Percentiles rank a stretch among this genome's conserved stretches.
Evolutionary conservation across 92 coral and sea anemone genomes (phyloP).

Genomic region (Palythoa grandiflora): DNA sequence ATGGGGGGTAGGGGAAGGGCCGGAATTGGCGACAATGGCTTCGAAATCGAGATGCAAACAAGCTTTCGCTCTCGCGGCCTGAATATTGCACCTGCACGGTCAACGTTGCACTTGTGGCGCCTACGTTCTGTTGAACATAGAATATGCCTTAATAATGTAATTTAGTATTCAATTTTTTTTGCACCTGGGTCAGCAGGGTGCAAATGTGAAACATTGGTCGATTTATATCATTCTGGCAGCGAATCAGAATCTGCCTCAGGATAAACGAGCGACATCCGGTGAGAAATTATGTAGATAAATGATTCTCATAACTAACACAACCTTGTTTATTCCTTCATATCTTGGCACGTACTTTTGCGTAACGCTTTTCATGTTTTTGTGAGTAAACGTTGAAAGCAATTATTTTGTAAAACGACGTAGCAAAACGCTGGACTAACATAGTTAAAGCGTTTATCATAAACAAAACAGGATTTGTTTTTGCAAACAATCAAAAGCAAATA

Average conservation of each 20-base stretch:
- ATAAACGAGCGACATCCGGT: background rate
- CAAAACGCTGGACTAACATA: background rate
- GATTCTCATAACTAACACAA: background rate
- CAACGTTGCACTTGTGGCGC: background rate
- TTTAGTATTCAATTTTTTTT: background rate
- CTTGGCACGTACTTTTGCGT: background rate
- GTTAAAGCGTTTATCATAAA: background rate
- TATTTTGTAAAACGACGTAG: background rate
- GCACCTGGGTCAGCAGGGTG: constrained; percentile 41
- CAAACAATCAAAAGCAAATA: background rate
- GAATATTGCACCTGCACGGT: constrained; percentile 13
- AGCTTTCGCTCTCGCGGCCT: background rate
- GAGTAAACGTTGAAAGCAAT: background rate
- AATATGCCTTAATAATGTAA: constrained; percentile 4
- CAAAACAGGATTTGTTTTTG: background rate
- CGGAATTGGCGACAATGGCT: background rate
- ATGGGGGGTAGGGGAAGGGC: background rate
- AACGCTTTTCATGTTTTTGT: background rate
- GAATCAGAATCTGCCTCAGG: constrained; percentile 8
- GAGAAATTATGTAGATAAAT: background rate
- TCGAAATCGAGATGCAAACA: background rate
- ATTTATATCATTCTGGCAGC: constrained; percentile 7
- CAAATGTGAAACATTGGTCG: background rate
- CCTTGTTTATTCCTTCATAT: background rate
- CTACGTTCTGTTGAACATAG: constrained; percentile 20